Percentiles rank a stretch among this genome's conserved stretches.
Evolutionary conservation across 2,113 vertebrate species (phyloP).

Genomic region (Chiloscyllium plagiosum): DNA sequence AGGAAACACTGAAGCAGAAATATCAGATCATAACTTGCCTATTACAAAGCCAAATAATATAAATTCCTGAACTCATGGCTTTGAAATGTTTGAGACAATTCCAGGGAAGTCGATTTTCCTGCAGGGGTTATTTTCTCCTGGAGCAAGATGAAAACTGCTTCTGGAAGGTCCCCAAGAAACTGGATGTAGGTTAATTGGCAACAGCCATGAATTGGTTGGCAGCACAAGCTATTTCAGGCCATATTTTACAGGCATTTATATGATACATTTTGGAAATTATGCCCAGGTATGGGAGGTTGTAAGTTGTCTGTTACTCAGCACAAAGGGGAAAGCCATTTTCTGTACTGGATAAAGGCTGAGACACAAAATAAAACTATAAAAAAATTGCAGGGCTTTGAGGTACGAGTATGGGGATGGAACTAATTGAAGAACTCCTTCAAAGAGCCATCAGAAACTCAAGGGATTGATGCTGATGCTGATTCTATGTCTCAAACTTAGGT

Average conservation of each 20-base stretch:
- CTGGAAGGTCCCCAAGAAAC: not conserved
- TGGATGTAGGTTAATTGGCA: not conserved
- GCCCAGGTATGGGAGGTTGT: not conserved
- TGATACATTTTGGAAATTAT: not conserved
- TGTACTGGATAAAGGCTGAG: not conserved
- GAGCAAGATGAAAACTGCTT: not conserved
- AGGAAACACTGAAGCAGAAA: not conserved
- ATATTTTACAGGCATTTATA: not conserved
- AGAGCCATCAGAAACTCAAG: not conserved
- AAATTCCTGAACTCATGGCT: not conserved
- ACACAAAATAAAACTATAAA: not conserved
- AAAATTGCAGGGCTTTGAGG: no score
- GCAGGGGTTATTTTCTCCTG: not conserved
- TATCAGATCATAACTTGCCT: not conserved
- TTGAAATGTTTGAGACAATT: conserved; percentile 8
- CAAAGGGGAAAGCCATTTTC: not conserved
- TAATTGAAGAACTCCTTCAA: not conserved
- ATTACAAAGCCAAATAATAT: not conserved
- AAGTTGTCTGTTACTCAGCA: not conserved
- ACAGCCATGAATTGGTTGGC: not conserved
- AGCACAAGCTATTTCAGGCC: not conserved
- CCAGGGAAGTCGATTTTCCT: not conserved
- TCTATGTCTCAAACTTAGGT: not conserved
- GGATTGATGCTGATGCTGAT: not conserved
- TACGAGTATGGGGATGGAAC: not conserved